phyloP scores from a whole-genome alignment of 2,113 vertebrate genomes.

The Ammospiza caudacuta region DNA sequence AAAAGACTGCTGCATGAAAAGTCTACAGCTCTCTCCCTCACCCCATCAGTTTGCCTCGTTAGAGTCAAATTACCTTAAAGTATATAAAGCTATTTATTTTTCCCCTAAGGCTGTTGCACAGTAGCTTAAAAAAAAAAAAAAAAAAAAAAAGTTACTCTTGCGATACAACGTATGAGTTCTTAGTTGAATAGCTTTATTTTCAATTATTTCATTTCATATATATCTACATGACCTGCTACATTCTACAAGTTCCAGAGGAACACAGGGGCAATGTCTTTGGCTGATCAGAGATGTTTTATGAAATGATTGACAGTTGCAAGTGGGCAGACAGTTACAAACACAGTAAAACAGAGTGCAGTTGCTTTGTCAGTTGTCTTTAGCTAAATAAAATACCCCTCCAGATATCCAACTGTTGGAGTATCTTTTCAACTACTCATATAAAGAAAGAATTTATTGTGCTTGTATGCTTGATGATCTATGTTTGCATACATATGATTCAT shows the following conservation, averaged over 20 bases:
- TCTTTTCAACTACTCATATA: not conserved
- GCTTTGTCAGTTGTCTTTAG: not conserved
- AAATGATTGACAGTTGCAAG: not conserved
- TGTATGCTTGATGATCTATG: not conserved
- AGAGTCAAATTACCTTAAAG: not conserved
- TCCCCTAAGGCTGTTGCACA: not conserved
- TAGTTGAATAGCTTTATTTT: not conserved
- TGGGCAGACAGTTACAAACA: not conserved
- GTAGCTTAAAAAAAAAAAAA: not conserved
- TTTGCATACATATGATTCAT: not conserved
- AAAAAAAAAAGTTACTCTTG: not conserved
- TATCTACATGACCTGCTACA: not conserved
- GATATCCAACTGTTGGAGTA: not conserved
- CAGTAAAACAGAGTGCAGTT: not conserved
- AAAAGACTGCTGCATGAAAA: not conserved
- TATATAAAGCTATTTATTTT: not conserved
- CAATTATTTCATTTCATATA: not conserved
- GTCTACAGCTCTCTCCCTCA: not conserved
- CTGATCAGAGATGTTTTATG: not conserved
- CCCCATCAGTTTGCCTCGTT: not conserved
- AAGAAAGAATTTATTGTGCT: not conserved
- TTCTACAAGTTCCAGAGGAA: slow-evolving; percentile 1
- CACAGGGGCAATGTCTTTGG: not conserved
- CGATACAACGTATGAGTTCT: not conserved
- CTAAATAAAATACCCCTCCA: not conserved